Evolutionary conservation across 2,888 invertebrate species (phyloP), one percentile per base, ranked within the genome.

Genomic region (Drosophila formosana): DNA sequence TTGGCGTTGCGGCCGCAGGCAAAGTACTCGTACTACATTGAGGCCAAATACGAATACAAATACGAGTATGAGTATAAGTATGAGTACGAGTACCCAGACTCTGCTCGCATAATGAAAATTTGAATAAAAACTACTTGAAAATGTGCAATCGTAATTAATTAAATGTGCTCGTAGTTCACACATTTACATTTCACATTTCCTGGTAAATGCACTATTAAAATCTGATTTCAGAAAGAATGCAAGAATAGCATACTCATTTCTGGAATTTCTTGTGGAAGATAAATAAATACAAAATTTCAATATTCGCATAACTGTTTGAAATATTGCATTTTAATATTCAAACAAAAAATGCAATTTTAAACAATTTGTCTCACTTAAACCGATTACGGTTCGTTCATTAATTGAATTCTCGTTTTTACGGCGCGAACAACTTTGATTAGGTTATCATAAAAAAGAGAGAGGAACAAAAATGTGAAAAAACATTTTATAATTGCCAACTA

Each of bases 401-500:
- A 25, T 34, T 13, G 8, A 43, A 53, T 30, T 53, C 28, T 6
- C 9, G 6, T 2, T 46, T 4, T 26, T 13, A 8, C 25, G 37
- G 37, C n/a, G 34, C 25, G 51, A 34, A 18, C 8, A 28, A 18
- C 7, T 56, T 39, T 43, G 32, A 32, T 57, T 64, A 39, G 37
- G 25, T 30, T 55, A 52, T 41, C 49, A 47, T 18, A n/a, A 37
- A 51, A 25, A 41, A 13, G 13, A 23, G 18, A 11, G n/a, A n/a
- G 26, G 18, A 28, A 37, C 18, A 7, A 23, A 55, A 32, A 3
- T 37, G 18, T 2, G n/a, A 18, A 18, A 18, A 13, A 41, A 32
- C 18, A 26, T 56, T 64, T 51, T 26, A 43, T 57, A 49, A 49
- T 51, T 58, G 43, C 53, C 47, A 55, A 66, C 57, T 66, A 78